These are phyloP conservation scores for Dromiciops gliroides DNA, from an alignment of 2,113 vertebrate species.

Conservation along the genomic window DNA sequence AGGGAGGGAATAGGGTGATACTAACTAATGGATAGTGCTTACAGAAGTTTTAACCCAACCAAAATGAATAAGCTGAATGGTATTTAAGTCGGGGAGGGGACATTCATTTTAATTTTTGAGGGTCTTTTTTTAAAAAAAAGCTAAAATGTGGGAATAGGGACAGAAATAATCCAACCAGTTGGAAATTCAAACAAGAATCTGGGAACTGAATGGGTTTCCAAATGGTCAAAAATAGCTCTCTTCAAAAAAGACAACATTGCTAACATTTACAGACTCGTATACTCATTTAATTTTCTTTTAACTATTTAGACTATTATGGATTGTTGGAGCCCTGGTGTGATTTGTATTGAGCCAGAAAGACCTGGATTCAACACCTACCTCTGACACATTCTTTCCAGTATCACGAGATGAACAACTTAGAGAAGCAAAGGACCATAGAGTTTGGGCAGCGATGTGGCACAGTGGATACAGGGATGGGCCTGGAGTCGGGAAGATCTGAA, in stretches of 20 bases:
- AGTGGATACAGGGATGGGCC: rapidly evolving
- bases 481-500: neutral
- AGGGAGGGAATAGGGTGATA: neutral
- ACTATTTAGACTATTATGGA: neutral
- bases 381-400: neutral
- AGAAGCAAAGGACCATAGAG: neutral
- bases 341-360: neutral
- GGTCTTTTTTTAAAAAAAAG: neutral
- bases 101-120: conserved; percentile 46
- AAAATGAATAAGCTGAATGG: neutral
- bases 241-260: neutral
- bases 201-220: conserved; percentile 8
- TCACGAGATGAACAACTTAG: neutral
- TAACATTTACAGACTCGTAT: neutral
- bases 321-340: neutral
- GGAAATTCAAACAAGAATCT: conserved; percentile 31
- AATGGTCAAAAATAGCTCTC: neutral
- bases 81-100: neutral
- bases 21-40: neutral
- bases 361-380: neutral
- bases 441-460: neutral
- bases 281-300: neutral
- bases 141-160: neutral
- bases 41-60: neutral
- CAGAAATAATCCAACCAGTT: neutral